phyloP scores from a whole-genome alignment of 2,797 vertebrate species.

The Salarias fasciatus region DNA sequence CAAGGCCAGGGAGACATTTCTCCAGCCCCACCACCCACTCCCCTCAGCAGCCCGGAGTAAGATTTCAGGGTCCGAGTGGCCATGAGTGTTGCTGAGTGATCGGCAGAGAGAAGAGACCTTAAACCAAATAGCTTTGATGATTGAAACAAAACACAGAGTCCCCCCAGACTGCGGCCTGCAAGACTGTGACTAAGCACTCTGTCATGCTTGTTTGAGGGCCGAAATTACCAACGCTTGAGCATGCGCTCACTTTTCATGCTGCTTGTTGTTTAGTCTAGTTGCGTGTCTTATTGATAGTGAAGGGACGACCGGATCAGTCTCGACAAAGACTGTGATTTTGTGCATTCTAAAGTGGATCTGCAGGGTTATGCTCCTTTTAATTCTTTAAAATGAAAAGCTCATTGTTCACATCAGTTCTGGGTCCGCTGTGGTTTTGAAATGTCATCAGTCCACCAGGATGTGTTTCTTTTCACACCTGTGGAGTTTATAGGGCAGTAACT shows the following conservation, averaged over 20 bases:
- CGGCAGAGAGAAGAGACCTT: slow-evolving; percentile 74
- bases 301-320: slow-evolving; percentile 26
- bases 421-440: background rate
- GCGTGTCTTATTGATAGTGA: slow-evolving; percentile 17
- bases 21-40: slow-evolving; percentile 63
- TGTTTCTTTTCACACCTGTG: background rate
- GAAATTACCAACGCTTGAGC: no score
- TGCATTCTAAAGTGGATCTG: slow-evolving; percentile 54
- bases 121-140: slow-evolving; percentile 81
- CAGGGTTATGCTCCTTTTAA: slow-evolving; percentile 38
- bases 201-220: slow-evolving; percentile 43
- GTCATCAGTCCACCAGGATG: background rate
- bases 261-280: slow-evolving; percentile 40
- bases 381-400: slow-evolving; percentile 38
- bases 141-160: slow-evolving; percentile 83
- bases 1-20: slow-evolving; percentile 76
- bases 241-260: slow-evolving; percentile 24
- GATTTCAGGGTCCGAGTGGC: slow-evolving; percentile 83
- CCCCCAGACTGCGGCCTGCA: slow-evolving; percentile 58
- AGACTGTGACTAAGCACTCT: slow-evolving; percentile 62
- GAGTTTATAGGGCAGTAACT: background rate
- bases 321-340: slow-evolving; percentile 54
- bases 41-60: slow-evolving; percentile 70
- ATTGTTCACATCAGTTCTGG: slow-evolving; percentile 18
- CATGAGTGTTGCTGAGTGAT: slow-evolving; percentile 84